A percentile compares a stretch with the other conserved stretches of the same genome.
These are phyloP conservation scores for Chaetops frenatus DNA, from an alignment of 2,113 vertebrate genomes.

Conservation along the genomic window DNA sequence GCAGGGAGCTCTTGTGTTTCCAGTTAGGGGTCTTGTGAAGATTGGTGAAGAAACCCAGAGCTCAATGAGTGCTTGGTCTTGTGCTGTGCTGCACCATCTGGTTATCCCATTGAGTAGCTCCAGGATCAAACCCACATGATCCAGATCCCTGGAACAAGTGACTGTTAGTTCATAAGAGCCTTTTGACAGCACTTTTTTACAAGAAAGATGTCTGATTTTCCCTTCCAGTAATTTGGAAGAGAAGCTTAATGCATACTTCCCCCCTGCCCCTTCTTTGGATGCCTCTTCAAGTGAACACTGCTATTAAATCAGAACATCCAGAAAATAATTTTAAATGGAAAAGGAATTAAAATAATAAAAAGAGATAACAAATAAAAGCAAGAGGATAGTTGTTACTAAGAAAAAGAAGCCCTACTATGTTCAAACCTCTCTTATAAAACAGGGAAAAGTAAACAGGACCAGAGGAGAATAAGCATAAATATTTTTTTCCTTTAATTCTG, in stretches of 20 bases:
- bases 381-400: neutral
- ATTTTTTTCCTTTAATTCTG: neutral
- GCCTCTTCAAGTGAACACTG: neutral
- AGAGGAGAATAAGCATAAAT: neutral
- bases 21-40: neutral
- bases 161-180: neutral
- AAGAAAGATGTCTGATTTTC: neutral
- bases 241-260: neutral
- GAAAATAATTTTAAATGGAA: neutral
- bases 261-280: neutral
- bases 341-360: neutral
- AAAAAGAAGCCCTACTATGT: neutral
- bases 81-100: neutral
- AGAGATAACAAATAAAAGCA: neutral
- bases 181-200: neutral
- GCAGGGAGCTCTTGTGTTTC: neutral
- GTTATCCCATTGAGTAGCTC: neutral
- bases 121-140: rapidly evolving
- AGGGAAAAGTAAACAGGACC: neutral
- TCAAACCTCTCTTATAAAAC: neutral
- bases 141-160: neutral
- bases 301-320: neutral
- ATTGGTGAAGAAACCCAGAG: neutral
- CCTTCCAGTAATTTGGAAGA: neutral
- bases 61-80: neutral